Conservation (phyloP, 2,797 vertebrate genomes). For the Hippopotamyrus pictus region DNA sequence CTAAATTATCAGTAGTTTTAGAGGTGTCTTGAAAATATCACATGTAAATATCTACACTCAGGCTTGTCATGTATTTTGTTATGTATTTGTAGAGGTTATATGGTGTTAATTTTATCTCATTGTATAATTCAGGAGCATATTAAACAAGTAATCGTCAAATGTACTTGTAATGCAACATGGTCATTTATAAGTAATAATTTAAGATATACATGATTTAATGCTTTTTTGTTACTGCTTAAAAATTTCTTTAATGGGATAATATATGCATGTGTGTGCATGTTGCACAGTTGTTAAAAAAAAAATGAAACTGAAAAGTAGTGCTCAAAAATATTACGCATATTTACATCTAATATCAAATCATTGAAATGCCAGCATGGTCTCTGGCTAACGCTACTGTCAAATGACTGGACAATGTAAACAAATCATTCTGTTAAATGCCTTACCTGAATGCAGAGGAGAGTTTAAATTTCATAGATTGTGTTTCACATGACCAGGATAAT, state of each 20-base stretch:
- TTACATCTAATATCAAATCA: conserved; percentile 54
- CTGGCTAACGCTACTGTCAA: conserved; percentile 75
- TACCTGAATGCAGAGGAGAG: conserved; percentile 46
- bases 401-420: conserved; percentile 69
- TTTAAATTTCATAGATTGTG: conserved; percentile 24
- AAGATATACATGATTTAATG: not conserved
- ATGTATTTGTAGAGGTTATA: not conserved
- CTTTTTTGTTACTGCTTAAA: not conserved
- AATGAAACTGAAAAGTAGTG: not conserved
- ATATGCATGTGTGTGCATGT: not conserved
- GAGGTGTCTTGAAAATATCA: not conserved
- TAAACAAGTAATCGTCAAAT: not conserved
- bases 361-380: conserved; percentile 46
- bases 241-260: not conserved
- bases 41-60: not conserved
- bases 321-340: not conserved
- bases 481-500: conserved; percentile 23
- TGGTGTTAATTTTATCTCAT: not conserved
- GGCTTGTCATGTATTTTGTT: not conserved
- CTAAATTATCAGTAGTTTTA: not conserved
- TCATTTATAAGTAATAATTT: not conserved
- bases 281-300: not conserved
- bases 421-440: conserved; percentile 55
- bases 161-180: not conserved
- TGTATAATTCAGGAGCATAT: not conserved